Conservation (phyloP, 1,140 invertebrate genomes). For the Bombus polaris region DNA sequence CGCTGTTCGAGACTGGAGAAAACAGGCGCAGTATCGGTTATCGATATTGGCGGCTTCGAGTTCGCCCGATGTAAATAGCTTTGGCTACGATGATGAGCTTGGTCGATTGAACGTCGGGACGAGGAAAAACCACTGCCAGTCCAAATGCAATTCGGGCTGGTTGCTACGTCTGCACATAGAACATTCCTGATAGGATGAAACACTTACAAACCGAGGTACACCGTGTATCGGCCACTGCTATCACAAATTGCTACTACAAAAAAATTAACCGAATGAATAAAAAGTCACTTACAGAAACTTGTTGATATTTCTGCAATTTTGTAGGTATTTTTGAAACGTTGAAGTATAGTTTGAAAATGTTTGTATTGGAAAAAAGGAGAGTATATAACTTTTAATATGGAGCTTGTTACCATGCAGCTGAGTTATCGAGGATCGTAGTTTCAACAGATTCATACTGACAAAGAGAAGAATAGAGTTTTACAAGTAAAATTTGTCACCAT, state of each 20-base stretch:
- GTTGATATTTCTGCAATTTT: not conserved
- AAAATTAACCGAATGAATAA: not conserved
- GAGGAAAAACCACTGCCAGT: not conserved
- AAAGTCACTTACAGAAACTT: not conserved
- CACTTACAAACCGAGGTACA: not conserved
- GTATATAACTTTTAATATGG: too few species aligned
- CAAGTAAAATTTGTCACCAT: not conserved
- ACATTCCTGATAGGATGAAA: not conserved
- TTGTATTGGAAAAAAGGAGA: not conserved
- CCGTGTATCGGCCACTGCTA: too few species aligned
- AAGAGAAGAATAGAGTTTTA: not conserved
- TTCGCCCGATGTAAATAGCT: slow-evolving; percentile 46
- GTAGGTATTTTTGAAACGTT: too few species aligned
- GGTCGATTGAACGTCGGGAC: slow-evolving; percentile 4
- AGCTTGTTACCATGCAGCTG: too few species aligned
- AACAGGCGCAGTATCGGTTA: slow-evolving; percentile 56
- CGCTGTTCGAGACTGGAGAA: slow-evolving; percentile 33
- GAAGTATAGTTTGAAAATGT: too few species aligned
- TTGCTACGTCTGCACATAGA: not conserved
- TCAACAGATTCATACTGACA: not conserved
- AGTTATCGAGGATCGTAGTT: too few species aligned
- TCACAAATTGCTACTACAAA: too few species aligned
- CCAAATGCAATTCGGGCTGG: slow-evolving; percentile 14
- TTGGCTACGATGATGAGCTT: slow-evolving; percentile 32
- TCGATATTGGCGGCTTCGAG: slow-evolving; percentile 54